Evolutionary conservation across 2,797 vertebrate species (phyloP).

Genomic region (Cynopterus sphinx): DNA sequence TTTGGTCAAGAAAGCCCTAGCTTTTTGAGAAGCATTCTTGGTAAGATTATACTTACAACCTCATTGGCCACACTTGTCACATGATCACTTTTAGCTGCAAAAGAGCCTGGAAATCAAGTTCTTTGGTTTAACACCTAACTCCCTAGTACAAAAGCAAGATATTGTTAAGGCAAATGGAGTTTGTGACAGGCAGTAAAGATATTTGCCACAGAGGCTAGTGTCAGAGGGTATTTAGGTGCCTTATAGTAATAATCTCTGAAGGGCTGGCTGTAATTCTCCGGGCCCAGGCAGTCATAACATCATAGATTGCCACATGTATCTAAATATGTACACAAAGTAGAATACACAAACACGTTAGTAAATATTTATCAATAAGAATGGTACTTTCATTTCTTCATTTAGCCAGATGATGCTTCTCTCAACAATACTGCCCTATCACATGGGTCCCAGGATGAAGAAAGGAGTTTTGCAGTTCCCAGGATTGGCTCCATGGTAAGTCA

Average conservation of each 20-base stretch:
- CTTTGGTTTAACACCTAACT: background rate
- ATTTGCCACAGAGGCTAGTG: background rate
- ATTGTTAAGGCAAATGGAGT: background rate
- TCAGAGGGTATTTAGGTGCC: background rate
- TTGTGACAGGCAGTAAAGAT: background rate
- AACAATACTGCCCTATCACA: slow-evolving; percentile 41
- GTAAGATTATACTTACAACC: background rate
- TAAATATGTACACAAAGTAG: background rate
- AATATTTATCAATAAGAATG: background rate
- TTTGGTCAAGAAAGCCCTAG: background rate
- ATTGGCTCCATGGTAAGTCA: slow-evolving; percentile 61
- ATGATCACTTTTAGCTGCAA: background rate
- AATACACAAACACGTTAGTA: background rate
- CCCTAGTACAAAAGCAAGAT: background rate
- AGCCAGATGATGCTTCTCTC: slow-evolving; percentile 62
- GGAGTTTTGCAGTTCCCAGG: slow-evolving; percentile 18
- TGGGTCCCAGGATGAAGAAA: slow-evolving; percentile 56
- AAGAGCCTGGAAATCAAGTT: background rate
- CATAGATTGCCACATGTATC: no score
- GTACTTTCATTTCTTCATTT: slow-evolving; percentile 50
- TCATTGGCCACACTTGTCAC: background rate
- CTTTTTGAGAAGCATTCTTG: background rate
- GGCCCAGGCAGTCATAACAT: no score
- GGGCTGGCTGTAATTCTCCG: background rate
- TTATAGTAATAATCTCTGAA: accelerated